Base-by-base conservation (phyloP, 35 echinoderm and acorn worm species). In the Diadema setosum region DNA sequence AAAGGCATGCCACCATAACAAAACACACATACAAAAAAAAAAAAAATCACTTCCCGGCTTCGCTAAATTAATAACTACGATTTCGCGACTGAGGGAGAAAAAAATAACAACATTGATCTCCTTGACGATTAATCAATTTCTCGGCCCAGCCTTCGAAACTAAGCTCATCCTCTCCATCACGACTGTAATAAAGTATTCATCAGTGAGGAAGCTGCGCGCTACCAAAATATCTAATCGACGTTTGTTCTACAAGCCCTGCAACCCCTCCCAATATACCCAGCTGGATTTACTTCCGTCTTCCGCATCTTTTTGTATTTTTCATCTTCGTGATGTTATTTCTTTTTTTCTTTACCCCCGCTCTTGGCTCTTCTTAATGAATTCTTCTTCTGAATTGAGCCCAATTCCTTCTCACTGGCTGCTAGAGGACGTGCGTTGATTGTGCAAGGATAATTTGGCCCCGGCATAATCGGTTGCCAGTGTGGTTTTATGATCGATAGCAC, bases 81-180 rank as follows among this genome's bases (percentile, higher is more conserved):
- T 67, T 34, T 15, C 30, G 25, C 63, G 27, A 67, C 37, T 34
- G 8, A 67, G 18, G 63, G 18, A 67, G 63, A 11, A 32, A 67
- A 59, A 59, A 67, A 11, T 33, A 15, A 34, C 27, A 60, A 6
- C 63, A 67, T 67, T 34, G 63, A 67, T 67, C 63, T 34, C 37
- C 26, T 67, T 18, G 63, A 67, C 63, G 63, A 78, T 78, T 78
- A 78, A 78, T 78, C 73, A 78, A 78, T 78, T 78, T 78, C 73
- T 78, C 73, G 39, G n/a, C n/a, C 73, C 73, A 41, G 73, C 73
- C 73, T 41, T 15, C 37, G 73, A 78, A 35, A 78, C 44, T 78
- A 78, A 78, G 37, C 73, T 78, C 73, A 78, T 78, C 37, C n/a
- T n/a, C n/a, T n/a, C n/a, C n/a, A n/a, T n/a, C n/a, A n/a, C n/a